A percentile compares a stretch with the other conserved stretches of the same genome.
phyloP scores from a whole-genome alignment of 1,140 invertebrate genomes.

The Reticulitermes speratus region DNA sequence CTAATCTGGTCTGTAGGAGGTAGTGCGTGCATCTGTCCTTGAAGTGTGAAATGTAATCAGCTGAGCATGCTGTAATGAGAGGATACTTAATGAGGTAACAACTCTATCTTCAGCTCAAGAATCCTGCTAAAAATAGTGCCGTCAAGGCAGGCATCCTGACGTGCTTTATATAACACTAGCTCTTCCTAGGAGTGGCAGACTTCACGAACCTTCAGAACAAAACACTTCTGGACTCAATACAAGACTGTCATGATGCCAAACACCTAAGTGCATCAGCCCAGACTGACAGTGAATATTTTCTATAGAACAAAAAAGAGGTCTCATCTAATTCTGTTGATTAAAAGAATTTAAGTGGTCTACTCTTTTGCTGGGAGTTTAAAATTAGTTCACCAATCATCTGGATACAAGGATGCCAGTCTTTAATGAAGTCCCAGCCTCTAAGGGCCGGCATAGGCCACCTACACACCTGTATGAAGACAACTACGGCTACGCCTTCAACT shows the following conservation, averaged over 20 bases:
- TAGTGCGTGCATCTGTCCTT: background rate
- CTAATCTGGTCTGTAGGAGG: too few species aligned
- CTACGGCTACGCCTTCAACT: conserved; percentile 76
- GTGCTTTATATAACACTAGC: background rate
- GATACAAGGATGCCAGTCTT: background rate
- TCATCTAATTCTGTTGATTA: conserved; percentile 16
- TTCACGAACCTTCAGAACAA: background rate
- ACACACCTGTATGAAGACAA: conserved; percentile 73
- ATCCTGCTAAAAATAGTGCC: conserved; percentile 34
- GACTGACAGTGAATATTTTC: conserved; percentile 2
- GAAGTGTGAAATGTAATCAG: background rate
- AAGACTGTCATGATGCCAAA: conserved; percentile 5
- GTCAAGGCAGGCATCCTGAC: background rate
- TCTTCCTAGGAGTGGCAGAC: background rate
- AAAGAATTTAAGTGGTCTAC: background rate
- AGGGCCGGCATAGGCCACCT: conserved; percentile 55
- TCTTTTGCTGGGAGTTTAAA: background rate
- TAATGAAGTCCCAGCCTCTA: background rate
- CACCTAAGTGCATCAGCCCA: background rate
- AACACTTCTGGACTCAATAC: background rate
- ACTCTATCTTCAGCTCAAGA: conserved; percentile 34
- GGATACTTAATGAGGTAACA: background rate
- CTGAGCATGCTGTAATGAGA: background rate
- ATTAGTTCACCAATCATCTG: background rate
- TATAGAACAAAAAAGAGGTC: background rate